Evolutionary conservation across 2,113 vertebrate species (phyloP).

Genomic region (Merops nubicus): DNA sequence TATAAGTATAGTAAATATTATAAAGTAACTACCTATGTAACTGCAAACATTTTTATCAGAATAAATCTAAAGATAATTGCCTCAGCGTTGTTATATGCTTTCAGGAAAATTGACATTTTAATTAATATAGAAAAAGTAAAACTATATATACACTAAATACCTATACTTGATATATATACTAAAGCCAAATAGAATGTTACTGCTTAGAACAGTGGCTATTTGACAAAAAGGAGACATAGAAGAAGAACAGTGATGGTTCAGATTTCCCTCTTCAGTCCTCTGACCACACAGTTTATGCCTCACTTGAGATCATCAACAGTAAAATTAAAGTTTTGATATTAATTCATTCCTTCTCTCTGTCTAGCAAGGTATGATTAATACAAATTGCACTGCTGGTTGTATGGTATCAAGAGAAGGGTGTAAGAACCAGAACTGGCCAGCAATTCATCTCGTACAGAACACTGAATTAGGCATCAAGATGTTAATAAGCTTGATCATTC

Average conservation of each 20-base stretch:
- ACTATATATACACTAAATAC: not conserved
- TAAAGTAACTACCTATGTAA: not conserved
- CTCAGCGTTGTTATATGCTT: not conserved
- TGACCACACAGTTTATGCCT: not conserved
- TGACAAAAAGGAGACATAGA: not conserved
- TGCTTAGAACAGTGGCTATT: not conserved
- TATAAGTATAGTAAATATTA: too few species aligned
- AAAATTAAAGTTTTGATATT: conserved; percentile 24
- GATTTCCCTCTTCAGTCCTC: not conserved
- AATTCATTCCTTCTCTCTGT: not conserved
- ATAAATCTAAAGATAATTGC: not conserved
- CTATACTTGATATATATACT: not conserved
- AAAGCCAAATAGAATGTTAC: not conserved
- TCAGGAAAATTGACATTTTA: not conserved
- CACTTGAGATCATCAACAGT: conserved; percentile 15
- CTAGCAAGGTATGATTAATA: conserved; percentile 7
- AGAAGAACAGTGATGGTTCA: not conserved
- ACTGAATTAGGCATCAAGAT: not conserved
- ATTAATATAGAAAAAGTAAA: not conserved
- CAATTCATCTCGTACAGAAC: not conserved
- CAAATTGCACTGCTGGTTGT: not conserved
- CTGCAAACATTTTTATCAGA: not conserved
- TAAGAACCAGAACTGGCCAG: not conserved
- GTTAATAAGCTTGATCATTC: conserved; percentile 51
- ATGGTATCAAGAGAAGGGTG: not conserved